These are phyloP conservation scores for Drosophila austrosaltans DNA, from an alignment of 2,888 invertebrate species.

Conservation along the genomic window DNA sequence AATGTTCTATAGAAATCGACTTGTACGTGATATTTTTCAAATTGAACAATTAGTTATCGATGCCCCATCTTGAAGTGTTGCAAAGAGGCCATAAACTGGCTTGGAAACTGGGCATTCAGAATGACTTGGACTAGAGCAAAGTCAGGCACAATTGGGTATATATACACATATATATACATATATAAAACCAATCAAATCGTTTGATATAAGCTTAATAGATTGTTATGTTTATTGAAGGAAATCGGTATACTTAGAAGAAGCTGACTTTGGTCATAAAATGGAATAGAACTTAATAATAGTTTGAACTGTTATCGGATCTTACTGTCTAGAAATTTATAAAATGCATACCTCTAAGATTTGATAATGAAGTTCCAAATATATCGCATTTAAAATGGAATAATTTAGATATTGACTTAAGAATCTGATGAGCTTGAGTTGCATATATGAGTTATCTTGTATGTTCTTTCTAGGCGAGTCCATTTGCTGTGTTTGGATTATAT, in stretches of 20 bases:
- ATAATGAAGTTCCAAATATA: no score
- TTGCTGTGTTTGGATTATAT: no score
- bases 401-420: no score
- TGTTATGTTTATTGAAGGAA: no score
- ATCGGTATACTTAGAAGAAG: background rate
- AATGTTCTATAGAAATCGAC: slow-evolving; percentile 19
- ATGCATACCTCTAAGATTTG: no score
- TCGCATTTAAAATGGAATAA: no score
- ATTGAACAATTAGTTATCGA: slow-evolving; percentile 46
- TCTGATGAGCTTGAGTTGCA: no score
- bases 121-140: background rate
- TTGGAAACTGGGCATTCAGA: background rate
- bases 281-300: no score
- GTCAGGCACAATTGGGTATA: background rate
- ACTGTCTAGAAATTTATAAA: no score
- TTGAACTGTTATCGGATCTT: background rate
- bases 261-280: no score
- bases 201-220: background rate
- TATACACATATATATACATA: background rate
- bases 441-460: no score
- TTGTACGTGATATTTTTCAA: slow-evolving; percentile 38
- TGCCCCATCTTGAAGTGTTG: background rate
- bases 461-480: no score
- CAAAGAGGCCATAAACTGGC: background rate
- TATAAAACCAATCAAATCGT: background rate